Evolutionary conservation across 2,797 vertebrate genomes (phyloP), one percentile per base, ranked within the genome.

Genomic region (Chelonia mydas): DNA sequence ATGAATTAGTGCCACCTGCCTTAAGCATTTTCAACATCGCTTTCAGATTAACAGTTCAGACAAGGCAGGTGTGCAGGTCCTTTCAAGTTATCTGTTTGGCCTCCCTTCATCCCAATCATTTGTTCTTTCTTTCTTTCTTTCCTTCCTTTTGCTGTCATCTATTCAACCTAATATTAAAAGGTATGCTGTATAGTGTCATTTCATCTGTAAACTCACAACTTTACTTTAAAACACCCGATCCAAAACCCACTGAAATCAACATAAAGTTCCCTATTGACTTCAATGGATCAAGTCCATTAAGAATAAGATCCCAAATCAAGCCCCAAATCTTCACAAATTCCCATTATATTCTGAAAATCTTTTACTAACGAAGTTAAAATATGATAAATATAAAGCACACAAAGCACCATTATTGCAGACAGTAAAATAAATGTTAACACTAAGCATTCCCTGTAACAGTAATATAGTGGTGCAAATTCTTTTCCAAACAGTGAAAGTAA

Each of bases 21-120:
- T 93, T 90, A 89, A 94, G 37, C 16, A 76, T 90, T 96, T 94
- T 82, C 49, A 94, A 27, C 54, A 15, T 86, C 51, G 57, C 45
- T 91, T 92, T 95, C 79, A 90, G 84, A 85, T 94, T 85, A 91
- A 61, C 47, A 37, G 5, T 81, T 54, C 80, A 88, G 83, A 82
- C 61, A 93, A 78, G 57, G 41, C 81, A 95, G 85, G 72, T 74
- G 11, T 59, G 90, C 72, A 85, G 37, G 86, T 51, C 33, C 49
- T 96, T 92, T 86, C 11, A 68, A 19, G 50, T 19, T 4, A 49
- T 90, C 76, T 84, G 3, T 86, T 61, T 87, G 54, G 19, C 5
- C 5, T 87, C 41, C 47, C 4, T 50, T 80, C 3, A 47, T 91
- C 33, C 31, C 49, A 47, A 11, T 79, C 1, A 1, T n/a, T 7